Evolutionary conservation across 1,140 invertebrate genomes (phyloP).

Genomic region (Aphis craccivora): DNA sequence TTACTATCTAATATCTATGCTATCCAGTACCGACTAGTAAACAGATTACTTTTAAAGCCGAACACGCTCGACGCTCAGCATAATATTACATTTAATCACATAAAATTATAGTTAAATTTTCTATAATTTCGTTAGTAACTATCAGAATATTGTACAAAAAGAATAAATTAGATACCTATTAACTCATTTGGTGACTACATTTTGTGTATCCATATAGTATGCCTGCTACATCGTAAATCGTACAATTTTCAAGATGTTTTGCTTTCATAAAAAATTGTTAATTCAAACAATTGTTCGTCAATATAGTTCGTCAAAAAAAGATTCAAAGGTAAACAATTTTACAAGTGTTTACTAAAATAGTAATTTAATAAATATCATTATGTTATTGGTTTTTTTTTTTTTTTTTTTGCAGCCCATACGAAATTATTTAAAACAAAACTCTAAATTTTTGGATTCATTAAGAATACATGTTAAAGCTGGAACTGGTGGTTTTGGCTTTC

Average conservation of each 20-base stretch:
- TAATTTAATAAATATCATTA: neutral
- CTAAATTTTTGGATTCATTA: conserved; percentile 61
- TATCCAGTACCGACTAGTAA: no score
- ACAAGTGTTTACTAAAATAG: neutral
- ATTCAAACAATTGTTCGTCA: neutral
- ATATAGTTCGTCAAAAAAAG: neutral
- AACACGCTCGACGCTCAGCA: no score
- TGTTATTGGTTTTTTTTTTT: neutral
- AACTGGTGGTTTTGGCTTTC: conserved; percentile 76
- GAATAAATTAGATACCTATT: neutral
- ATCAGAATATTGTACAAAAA: neutral
- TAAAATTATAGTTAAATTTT: neutral
- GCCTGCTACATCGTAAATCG: neutral
- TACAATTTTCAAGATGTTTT: neutral
- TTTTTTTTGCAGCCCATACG: conserved; percentile 19
- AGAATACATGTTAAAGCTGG: conserved; percentile 60
- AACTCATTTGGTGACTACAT: neutral
- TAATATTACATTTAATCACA: no score
- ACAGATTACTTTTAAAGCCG: no score
- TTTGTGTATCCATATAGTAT: neutral
- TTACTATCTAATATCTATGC: no score
- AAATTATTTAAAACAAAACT: conserved; percentile 46
- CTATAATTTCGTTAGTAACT: neutral
- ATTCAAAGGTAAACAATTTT: neutral
- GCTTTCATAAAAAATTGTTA: neutral